These are phyloP conservation scores for Leucopternis melanops DNA, from an alignment of 2,113 vertebrate genomes.

Conservation along the genomic window DNA sequence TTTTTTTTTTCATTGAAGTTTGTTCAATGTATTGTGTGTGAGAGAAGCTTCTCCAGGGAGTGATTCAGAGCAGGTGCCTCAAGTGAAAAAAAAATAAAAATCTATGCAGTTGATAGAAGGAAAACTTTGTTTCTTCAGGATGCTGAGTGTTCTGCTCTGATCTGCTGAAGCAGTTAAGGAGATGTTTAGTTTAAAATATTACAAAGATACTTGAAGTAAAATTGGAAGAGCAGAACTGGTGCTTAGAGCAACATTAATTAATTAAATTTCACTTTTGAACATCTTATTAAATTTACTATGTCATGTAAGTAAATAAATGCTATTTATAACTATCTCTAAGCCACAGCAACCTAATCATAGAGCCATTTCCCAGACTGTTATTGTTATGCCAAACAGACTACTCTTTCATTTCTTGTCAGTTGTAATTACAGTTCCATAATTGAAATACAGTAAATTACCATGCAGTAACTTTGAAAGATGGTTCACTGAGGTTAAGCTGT, in stretches of 20 bases:
- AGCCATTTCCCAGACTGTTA: conserved; percentile 70
- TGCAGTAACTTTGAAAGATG: conserved; percentile 57
- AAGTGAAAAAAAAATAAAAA: neutral
- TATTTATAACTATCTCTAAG: conserved; percentile 33
- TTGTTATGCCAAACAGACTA: conserved; percentile 81
- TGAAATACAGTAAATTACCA: conserved; percentile 68
- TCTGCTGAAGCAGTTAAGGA: neutral
- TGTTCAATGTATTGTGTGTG: neutral
- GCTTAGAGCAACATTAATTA: neutral
- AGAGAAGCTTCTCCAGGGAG: neutral
- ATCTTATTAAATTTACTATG: neutral
- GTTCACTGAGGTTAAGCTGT: conserved; percentile 78
- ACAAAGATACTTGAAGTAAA: neutral
- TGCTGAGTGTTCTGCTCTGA: neutral
- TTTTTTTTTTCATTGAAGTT: neutral
- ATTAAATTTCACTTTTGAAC: neutral
- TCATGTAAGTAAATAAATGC: neutral
- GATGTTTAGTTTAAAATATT: neutral
- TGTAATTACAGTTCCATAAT: conserved; percentile 70
- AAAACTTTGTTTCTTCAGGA: neutral
- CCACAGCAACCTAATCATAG: conserved; percentile 74
- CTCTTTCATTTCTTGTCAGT: conserved; percentile 79
- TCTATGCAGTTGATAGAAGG: neutral
- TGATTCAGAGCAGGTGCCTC: neutral
- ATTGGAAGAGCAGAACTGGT: neutral